phyloP scores from a whole-genome alignment of 2,113 vertebrate genomes.

The Prunella himalayana region DNA sequence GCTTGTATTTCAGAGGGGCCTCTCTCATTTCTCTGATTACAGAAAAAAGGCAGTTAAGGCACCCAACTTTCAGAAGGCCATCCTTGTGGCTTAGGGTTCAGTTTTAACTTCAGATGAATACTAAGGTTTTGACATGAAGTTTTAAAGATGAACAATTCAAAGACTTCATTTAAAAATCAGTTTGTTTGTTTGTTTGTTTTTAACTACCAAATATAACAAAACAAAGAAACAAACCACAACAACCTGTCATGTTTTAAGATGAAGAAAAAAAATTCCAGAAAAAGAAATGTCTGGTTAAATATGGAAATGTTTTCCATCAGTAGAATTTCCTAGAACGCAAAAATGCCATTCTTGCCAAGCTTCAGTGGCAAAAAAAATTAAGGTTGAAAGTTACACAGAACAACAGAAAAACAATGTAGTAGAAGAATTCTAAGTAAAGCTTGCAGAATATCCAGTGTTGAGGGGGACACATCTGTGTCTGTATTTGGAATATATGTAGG shows the following conservation, averaged over 20 bases:
- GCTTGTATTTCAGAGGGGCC: rapidly evolving
- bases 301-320: not conserved
- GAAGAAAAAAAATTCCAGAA: not conserved
- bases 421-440: not conserved
- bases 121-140: not conserved
- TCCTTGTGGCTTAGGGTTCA: not conserved
- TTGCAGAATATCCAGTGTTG: not conserved
- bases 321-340: not conserved
- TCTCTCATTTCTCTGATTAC: not conserved
- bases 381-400: not conserved
- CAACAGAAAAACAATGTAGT: not conserved
- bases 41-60: not conserved
- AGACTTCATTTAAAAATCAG: not conserved
- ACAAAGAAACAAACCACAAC: not conserved
- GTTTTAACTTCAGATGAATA: not conserved
- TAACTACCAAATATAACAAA: not conserved
- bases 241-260: not conserved
- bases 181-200: not conserved
- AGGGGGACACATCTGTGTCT: not conserved
- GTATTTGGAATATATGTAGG: not conserved
- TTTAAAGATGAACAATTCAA: not conserved
- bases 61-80: not conserved
- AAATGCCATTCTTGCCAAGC: not conserved
- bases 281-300: not conserved
- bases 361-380: not conserved